Evolutionary conservation across 2,797 vertebrate genomes (phyloP).

Genomic region (Pempheris klunzingeri): DNA sequence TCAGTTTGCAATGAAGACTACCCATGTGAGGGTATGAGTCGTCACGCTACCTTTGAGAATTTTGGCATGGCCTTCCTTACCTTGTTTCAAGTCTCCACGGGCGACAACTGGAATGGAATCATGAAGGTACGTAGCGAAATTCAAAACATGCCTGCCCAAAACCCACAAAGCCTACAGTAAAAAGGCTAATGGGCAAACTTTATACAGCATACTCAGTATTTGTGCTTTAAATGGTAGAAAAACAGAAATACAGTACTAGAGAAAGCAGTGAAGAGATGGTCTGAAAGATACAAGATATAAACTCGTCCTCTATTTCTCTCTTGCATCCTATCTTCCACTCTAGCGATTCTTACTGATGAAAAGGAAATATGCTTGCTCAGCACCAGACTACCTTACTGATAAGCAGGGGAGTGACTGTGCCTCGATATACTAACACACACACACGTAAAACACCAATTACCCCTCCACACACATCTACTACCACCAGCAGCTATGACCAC

Average conservation of each 20-base stretch:
- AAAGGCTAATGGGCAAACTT: background rate
- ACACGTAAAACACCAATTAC: constrained; percentile 30
- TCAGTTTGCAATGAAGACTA: constrained; percentile 96
- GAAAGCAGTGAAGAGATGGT: background rate
- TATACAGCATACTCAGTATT: background rate
- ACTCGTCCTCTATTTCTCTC: constrained; percentile 8
- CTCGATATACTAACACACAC: constrained; percentile 23
- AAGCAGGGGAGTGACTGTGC: constrained; percentile 19
- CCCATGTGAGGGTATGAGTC: constrained; percentile 98
- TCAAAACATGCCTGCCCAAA: background rate
- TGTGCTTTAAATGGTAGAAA: background rate
- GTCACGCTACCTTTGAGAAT: constrained; percentile 98
- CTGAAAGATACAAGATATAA: background rate
- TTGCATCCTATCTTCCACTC: constrained; percentile 12
- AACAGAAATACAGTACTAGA: background rate
- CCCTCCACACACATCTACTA: constrained; percentile 41
- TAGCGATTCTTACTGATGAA: constrained; percentile 29
- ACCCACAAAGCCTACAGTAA: too few relatives aligned
- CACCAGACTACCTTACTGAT: constrained; percentile 43
- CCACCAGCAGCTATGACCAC: constrained; percentile 32
- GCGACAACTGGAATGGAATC: constrained; percentile 99
- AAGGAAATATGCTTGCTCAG: constrained; percentile 59
- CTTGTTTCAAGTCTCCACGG: constrained; percentile 97
- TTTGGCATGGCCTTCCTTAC: constrained; percentile 99
- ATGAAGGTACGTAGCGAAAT: constrained; percentile 96